Conservation (phyloP, 2,113 vertebrate species). For the Andinoacara biseriatus region DNA sequence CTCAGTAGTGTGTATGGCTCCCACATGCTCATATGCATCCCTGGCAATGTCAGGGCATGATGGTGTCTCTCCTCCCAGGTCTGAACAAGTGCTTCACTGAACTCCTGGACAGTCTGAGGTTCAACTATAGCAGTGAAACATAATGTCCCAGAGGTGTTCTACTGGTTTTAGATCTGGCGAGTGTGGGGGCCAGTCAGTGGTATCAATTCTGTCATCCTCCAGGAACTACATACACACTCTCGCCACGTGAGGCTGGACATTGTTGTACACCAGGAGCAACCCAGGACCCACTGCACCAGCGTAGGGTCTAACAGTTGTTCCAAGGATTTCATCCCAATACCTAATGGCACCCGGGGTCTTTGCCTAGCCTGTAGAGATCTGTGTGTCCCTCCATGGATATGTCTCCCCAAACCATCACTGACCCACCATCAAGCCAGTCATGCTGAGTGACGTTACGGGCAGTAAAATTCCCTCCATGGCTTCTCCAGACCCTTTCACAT, state of each 20-base stretch:
- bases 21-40: neutral
- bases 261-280: neutral
- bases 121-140: neutral
- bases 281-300: neutral
- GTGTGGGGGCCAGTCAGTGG: neutral
- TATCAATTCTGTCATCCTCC: neutral
- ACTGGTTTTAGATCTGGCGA: neutral
- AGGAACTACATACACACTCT: neutral
- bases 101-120: neutral
- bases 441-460: neutral
- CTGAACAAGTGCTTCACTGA: neutral
- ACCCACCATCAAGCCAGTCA: too few species aligned
- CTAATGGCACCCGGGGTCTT: too few species aligned
- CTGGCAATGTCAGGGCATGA: rapidly evolving
- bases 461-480: neutral
- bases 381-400: neutral
- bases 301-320: neutral
- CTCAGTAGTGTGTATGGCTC: neutral
- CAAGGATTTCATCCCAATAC: too few species aligned
- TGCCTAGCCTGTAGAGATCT: too few species aligned
- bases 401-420: neutral
- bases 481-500: neutral
- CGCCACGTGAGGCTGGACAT: neutral
- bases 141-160: neutral
- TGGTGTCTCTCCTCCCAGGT: neutral